A percentile compares a stretch with the other conserved stretches of the same genome.
Conservation (phyloP, 2,113 vertebrate genomes). For the Aphelocoma coerulescens region DNA sequence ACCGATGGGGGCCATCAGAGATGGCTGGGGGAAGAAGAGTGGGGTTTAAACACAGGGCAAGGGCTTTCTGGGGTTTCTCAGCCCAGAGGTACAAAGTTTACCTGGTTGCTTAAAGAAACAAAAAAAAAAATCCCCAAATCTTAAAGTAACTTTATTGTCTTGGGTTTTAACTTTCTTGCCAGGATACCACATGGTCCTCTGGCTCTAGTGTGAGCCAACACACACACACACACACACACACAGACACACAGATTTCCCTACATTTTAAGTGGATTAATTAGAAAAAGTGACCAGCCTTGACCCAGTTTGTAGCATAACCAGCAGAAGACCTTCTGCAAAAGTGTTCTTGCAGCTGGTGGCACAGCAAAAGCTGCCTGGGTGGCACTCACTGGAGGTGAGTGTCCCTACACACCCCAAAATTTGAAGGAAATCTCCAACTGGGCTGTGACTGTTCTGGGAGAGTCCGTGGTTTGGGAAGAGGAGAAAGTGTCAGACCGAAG, state of each 20-base stretch:
- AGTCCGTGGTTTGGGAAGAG: neutral
- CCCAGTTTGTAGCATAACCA: neutral
- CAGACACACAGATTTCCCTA: neutral
- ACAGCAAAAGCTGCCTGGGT: neutral
- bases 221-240: neutral
- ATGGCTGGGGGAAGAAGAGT: neutral
- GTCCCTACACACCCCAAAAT: neutral
- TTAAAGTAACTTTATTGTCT: neutral
- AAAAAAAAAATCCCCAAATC: neutral
- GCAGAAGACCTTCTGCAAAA: neutral
- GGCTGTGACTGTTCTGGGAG: neutral
- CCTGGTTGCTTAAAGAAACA: neutral
- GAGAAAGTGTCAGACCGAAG: accelerated
- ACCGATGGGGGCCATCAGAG: accelerated
- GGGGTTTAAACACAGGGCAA: neutral
- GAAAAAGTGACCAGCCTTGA: neutral
- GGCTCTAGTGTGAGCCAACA: neutral
- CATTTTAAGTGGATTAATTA: neutral
- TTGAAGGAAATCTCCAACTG: neutral
- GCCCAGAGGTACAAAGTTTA: neutral
- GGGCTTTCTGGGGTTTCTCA: neutral
- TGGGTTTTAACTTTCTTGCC: neutral
- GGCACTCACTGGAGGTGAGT: neutral
- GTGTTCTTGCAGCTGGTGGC: neutral
- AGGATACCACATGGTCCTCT: neutral